Percentiles rank a stretch among this genome's conserved stretches.
These are phyloP conservation scores for Cranoglanis bouderius DNA, from an alignment of 2,113 vertebrate species.

Conservation along the genomic window DNA sequence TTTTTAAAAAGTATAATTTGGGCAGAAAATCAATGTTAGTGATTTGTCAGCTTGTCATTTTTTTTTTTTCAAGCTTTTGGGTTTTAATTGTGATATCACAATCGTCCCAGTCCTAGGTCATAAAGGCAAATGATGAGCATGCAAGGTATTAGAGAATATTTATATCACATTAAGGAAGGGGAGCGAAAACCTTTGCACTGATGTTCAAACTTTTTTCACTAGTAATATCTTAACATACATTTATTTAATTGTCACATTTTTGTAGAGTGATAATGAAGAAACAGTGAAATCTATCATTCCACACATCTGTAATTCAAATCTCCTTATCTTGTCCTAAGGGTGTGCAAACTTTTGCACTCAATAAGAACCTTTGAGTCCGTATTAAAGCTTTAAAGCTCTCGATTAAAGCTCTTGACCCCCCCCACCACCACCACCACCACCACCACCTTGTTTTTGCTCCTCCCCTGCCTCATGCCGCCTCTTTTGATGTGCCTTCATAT, in stretches of 20 bases:
- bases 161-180: not conserved
- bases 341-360: not conserved
- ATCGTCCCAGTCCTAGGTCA: not conserved
- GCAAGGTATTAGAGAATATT: not conserved
- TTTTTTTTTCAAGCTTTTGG: not conserved
- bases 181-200: not conserved
- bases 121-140: not conserved
- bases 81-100: not conserved
- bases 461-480: conserved; percentile 18
- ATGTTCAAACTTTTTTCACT: not conserved
- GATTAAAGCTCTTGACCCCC: not conserved
- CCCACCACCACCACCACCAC: not conserved
- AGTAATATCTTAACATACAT: not conserved
- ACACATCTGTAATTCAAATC: not conserved
- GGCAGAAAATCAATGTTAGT: not conserved
- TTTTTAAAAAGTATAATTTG: not conserved
- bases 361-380: not conserved
- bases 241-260: not conserved
- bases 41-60: not conserved
- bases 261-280: not conserved
- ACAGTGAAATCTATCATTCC: not conserved
- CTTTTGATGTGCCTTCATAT: conserved; percentile 35
- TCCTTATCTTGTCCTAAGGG: not conserved
- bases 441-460: not conserved
- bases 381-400: conserved; percentile 7